These are phyloP conservation scores for Drosophila meridiana DNA, from an alignment of 2,888 invertebrate species.

Conservation along the genomic window DNA sequence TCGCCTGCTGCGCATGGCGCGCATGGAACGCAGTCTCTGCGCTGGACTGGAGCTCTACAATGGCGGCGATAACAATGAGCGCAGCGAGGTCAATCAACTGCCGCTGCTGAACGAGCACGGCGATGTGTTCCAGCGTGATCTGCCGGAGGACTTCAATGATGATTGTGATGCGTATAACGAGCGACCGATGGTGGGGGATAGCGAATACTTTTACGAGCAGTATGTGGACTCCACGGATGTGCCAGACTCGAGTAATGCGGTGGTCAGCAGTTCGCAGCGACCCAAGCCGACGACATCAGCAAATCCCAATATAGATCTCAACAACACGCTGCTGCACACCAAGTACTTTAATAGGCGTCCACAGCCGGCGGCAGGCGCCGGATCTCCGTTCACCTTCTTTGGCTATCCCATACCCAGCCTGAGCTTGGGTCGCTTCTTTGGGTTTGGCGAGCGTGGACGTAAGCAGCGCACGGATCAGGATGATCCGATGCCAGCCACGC, in stretches of 20 bases:
- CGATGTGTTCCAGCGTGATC: slow-evolving; percentile 87
- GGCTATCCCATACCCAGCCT: slow-evolving; percentile 92
- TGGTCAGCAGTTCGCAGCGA: slow-evolving; percentile 75
- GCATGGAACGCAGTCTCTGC: slow-evolving; percentile 90
- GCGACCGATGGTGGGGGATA: slow-evolving; percentile 90
- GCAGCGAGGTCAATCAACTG: slow-evolving; percentile 85
- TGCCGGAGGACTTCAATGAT: slow-evolving; percentile 86
- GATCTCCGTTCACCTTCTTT: slow-evolving; percentile 91
- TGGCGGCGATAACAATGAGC: slow-evolving; percentile 66
- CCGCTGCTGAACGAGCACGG: slow-evolving; percentile 90
- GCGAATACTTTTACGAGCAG: slow-evolving; percentile 93
- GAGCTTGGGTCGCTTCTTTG: slow-evolving; percentile 89
- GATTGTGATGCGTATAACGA: slow-evolving; percentile 85
- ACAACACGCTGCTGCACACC: slow-evolving; percentile 84
- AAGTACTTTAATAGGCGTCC: slow-evolving; percentile 83
- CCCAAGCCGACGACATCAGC: slow-evolving; percentile 85
- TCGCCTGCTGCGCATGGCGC: slow-evolving; percentile 90
- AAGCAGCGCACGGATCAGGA: slow-evolving; percentile 78
- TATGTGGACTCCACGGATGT: slow-evolving; percentile 90
- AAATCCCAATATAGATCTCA: slow-evolving; percentile 87
- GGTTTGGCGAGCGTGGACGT: slow-evolving; percentile 83
- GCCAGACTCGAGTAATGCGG: slow-evolving; percentile 83
- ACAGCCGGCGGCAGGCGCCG: slow-evolving; percentile 51
- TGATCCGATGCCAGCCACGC: slow-evolving; percentile 75
- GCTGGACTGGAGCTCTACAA: slow-evolving; percentile 76